These are phyloP conservation scores for Melipona beecheii DNA, from an alignment of 2,888 invertebrate species.

Conservation along the genomic window DNA sequence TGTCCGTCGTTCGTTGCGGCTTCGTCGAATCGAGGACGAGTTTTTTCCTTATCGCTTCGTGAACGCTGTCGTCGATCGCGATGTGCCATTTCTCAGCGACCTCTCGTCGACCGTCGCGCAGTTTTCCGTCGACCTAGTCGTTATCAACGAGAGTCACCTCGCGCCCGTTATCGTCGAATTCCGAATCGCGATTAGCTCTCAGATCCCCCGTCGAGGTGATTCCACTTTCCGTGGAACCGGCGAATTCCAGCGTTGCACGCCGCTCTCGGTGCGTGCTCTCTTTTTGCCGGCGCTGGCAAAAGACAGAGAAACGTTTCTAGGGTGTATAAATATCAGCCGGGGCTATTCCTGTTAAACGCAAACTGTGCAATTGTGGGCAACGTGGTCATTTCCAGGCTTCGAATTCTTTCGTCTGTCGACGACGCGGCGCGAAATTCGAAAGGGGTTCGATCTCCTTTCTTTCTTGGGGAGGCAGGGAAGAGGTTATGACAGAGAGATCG, in stretches of 20 bases:
- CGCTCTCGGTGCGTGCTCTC: background rate
- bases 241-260: conserved; percentile 17
- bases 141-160: background rate
- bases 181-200: conserved; percentile 9
- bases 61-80: conserved; percentile 14
- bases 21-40: conserved; percentile 35
- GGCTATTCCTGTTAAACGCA: conserved; percentile 22
- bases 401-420: conserved; percentile 23
- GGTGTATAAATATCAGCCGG: conserved; percentile 27
- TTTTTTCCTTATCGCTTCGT: conserved; percentile 33
- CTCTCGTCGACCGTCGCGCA: conserved; percentile 7
- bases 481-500: background rate
- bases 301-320: background rate
- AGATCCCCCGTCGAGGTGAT: background rate
- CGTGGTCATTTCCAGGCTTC: conserved; percentile 18
- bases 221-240: conserved; percentile 15
- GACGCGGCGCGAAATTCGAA: background rate
- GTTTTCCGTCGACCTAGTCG: conserved; percentile 19
- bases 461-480: too few species aligned
- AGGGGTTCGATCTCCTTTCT: background rate
- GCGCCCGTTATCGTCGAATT: conserved; percentile 34
- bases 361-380: conserved; percentile 31
- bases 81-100: conserved; percentile 26
- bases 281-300: background rate
- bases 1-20: background rate